A percentile compares a stretch with the other conserved stretches of the same genome.
These are phyloP conservation scores for Delichon dasypus DNA, from an alignment of 2,797 vertebrate genomes.

Conservation along the genomic window DNA sequence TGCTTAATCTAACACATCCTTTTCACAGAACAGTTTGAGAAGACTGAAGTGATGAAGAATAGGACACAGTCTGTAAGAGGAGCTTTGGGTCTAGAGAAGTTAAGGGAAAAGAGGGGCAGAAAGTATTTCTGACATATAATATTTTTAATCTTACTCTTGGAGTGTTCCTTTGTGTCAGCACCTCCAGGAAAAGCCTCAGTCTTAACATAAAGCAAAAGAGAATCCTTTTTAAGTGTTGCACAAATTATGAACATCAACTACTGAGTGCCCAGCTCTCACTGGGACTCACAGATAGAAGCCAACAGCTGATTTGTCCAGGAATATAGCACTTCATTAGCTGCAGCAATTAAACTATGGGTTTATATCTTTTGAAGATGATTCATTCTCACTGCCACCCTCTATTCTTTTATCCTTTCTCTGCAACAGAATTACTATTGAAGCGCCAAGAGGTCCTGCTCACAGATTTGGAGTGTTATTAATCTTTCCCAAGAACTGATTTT, in stretches of 20 bases:
- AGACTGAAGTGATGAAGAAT: not conserved
- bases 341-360: not conserved
- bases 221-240: not conserved
- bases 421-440: not conserved
- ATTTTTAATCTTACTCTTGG: not conserved
- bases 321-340: not conserved
- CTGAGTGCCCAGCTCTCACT: not conserved
- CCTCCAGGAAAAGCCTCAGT: not conserved
- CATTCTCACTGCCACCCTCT: not conserved
- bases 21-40: not conserved
- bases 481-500: not conserved
- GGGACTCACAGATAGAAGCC: not conserved
- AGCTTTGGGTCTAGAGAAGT: not conserved
- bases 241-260: not conserved
- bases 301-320: not conserved
- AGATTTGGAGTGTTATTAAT: not conserved
- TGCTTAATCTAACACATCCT: not conserved
- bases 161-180: not conserved
- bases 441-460: not conserved
- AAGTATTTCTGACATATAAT: not conserved
- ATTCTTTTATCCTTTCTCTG: not conserved
- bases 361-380: not conserved
- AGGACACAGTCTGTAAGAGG: not conserved
- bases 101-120: not conserved
- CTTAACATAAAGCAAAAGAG: not conserved